Percentiles rank a stretch among this genome's conserved stretches.
phyloP scores from a whole-genome alignment of 2,888 invertebrate genomes.

The Drosophila kanekoi region DNA sequence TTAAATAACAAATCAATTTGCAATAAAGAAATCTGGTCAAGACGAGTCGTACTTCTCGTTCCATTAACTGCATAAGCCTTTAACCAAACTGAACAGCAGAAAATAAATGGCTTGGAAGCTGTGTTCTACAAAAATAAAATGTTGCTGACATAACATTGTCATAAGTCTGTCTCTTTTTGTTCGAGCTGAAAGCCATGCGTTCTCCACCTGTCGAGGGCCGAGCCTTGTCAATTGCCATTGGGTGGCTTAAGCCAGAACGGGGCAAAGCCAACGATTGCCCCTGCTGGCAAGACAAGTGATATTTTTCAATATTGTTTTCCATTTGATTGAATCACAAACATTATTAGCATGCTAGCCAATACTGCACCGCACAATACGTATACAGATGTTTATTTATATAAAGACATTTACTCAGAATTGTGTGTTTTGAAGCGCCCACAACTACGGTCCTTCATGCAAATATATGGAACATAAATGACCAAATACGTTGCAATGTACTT shows the following conservation, averaged over 20 bases:
- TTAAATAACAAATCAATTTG: neutral
- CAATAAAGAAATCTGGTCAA: neutral
- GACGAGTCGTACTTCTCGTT: neutral
- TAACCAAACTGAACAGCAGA: neutral
- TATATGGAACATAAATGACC: constrained; percentile 56
- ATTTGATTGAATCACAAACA: constrained; percentile 68
- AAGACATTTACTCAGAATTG: neutral
- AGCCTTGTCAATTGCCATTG: neutral
- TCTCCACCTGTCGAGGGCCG: neutral
- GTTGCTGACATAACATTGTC: neutral
- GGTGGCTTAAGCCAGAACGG: neutral
- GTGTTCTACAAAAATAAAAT: neutral
- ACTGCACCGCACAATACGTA: neutral
- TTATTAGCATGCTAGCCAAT: constrained; percentile 57
- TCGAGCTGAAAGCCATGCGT: neutral
- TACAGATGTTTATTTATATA: neutral
- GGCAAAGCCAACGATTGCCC: constrained; percentile 17
- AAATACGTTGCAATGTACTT: constrained; percentile 58
- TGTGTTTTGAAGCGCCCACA: neutral
- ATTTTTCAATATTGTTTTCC: constrained; percentile 64
- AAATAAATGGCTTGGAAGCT: neutral
- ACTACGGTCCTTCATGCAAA: constrained; percentile 38
- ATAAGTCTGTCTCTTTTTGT: neutral
- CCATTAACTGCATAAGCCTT: neutral
- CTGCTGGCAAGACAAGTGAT: constrained; percentile 26